Evolutionary conservation across 2,113 vertebrate species (phyloP), one percentile per base, ranked within the genome.

Genomic region (Oryzias woworae): DNA sequence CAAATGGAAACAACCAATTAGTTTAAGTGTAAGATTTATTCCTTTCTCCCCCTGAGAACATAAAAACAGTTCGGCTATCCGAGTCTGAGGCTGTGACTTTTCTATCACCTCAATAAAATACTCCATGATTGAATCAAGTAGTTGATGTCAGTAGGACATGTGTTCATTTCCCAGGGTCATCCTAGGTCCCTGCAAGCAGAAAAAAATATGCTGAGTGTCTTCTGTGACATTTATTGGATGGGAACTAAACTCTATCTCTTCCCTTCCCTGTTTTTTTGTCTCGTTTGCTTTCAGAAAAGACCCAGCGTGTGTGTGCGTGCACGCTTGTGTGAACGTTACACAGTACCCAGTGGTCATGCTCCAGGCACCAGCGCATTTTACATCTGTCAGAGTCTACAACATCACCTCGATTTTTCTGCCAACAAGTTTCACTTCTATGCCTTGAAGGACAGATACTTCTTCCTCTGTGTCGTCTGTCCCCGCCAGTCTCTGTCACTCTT

Each of bases 51-150:
- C 61, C 65, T 50, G 50, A 12, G 36, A 68, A 70, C 71, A 78
- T 82, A 80, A 77, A 81, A 86, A 72, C 77, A 82, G 75, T 57
- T 70, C 78, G 36, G 69, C 71, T 63, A 77, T 74, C 81, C 84
- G 77, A 83, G 78, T 77, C 86, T 80, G 74, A 73, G 75, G 73
- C 85, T 66, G 74, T 90, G 89, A 91, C 89, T 90, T 85, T 87
- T 72, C 75, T 75, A 85, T 90, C 89, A 92, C 90, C 90, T 88
- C 90, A 90, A 90, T 91, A 91, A 90, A 91, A 84, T 65, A 28
- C 73, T 49, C 60, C 67, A 65, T 91, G 89, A 92, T 91, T 91
- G 88, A 89, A 92, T 90, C 90, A 92, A 86, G 82, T 81, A 69
- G 80, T 71, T 61, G 80, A 86, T 88, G 89, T 92, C 88, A 91